Base-by-base conservation (phyloP, 2,113 vertebrate species). In the Sceloporus undulatus region DNA sequence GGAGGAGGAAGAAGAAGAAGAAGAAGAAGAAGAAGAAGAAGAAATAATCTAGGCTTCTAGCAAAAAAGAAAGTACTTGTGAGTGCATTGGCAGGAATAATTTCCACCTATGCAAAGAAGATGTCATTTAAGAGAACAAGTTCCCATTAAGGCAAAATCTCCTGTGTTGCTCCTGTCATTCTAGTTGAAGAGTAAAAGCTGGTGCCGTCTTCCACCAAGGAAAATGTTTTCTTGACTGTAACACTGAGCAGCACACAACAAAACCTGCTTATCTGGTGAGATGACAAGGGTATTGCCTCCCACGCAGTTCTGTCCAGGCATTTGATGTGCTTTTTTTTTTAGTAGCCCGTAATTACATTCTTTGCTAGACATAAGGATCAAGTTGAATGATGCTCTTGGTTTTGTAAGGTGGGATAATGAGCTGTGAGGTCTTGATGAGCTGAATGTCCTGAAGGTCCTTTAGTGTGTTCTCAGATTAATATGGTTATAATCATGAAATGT, bases 1-100 rank as follows among this genome's bases (percentile, higher is more conserved):
- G 34, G 34, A 34, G 34, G 34, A 34, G 34, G 34, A 94, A 94
- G 48, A 48, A 18, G 13, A 62, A 18, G 18, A 62, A 18, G 14
- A 59, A 16, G 14, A 59, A 16, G 14, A 59, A 14, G 14, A 59
- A 14, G 14, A 59, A 59, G 56, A 59, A 59, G 56, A 62, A 62
- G 59, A 14, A 13, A 62, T 62, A 77, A 77, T 89, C 86, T 91
- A 54, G 74, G 23, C 66, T 90, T 25, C 56, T 38, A 0, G 0
- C 84, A 94, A 88, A 29, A 29, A 68, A 70, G 27, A 70, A 89
- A 29, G 87, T 87, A 83, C 85, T 93, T 89, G 66, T 74, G 52
- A 91, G 38, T 85, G 79, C 80, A 83, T 75, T 88, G 84, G 86
- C 84, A 94, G 88, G 91, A 95, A 92, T 94, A 87, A 95, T 94